phyloP scores from a whole-genome alignment of 2,888 invertebrate species.

The Argyresthia albistria region DNA sequence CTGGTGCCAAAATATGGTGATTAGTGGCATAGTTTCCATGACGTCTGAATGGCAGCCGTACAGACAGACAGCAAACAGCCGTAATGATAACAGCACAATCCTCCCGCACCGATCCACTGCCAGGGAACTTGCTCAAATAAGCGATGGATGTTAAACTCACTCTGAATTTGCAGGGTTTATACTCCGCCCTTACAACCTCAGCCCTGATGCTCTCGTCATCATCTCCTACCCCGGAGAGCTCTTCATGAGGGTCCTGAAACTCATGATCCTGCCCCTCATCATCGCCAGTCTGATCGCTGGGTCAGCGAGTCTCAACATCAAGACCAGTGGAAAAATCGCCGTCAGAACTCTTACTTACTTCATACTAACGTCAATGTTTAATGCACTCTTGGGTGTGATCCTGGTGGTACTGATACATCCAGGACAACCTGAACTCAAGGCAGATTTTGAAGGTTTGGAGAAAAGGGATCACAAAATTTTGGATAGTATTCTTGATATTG shows the following conservation, averaged over 20 bases:
- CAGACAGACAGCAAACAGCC: too few relatives aligned
- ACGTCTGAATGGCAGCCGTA: too few relatives aligned
- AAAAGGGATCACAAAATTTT: conserved; percentile 79
- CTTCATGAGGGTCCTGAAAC: conserved; percentile 89
- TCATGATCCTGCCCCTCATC: conserved; percentile 91
- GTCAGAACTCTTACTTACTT: conserved; percentile 87
- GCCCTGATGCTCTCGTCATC: conserved; percentile 79
- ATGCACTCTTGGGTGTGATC: conserved; percentile 83
- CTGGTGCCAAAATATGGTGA: too few relatives aligned
- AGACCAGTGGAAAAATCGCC: conserved; percentile 89
- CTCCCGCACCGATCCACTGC: too few relatives aligned
- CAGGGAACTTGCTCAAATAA: too few relatives aligned
- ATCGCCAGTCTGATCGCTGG: conserved; percentile 90
- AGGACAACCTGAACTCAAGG: conserved; percentile 79
- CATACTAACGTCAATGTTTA: conserved; percentile 84
- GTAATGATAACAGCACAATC: too few relatives aligned
- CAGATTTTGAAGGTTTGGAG: conserved; percentile 52
- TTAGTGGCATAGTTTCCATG: too few relatives aligned
- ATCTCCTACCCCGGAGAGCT: conserved; percentile 93
- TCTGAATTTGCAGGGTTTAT: conserved; percentile 74
- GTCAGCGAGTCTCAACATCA: conserved; percentile 88
- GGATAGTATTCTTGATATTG: conserved; percentile 91
- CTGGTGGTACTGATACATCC: conserved; percentile 84
- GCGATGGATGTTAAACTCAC: too few relatives aligned
- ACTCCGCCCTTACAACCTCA: conserved; percentile 78